Percentiles rank a stretch among this genome's conserved stretches.
Conservation (phyloP, 2,113 vertebrate genomes). For the Leptosomus discolor region DNA sequence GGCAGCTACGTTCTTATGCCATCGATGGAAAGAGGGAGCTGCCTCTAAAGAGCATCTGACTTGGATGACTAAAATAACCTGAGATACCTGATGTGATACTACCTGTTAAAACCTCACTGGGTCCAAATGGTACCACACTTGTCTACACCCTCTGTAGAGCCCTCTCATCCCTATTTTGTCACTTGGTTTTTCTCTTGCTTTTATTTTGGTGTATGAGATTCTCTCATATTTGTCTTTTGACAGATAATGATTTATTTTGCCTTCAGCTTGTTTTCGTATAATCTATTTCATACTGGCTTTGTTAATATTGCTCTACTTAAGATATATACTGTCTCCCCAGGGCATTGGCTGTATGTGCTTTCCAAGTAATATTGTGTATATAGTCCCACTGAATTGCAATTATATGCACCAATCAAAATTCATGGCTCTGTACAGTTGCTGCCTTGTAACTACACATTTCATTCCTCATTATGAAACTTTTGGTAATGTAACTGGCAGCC, state of each 20-base stretch:
- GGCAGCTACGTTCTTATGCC: not conserved
- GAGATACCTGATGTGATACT: not conserved
- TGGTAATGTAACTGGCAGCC: not conserved
- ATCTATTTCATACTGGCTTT: constrained; percentile 3
- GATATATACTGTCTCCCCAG: not conserved
- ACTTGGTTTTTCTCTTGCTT: not conserved
- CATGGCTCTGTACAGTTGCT: not conserved
- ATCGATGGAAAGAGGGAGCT: not conserved
- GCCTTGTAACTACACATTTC: constrained; percentile 10
- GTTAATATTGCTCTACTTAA: constrained; percentile 14
- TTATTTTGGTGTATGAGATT: not conserved
- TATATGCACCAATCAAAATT: constrained; percentile 18
- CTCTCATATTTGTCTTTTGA: constrained; percentile 1
- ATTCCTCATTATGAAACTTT: not conserved
- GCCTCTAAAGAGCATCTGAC: not conserved
- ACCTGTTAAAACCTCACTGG: not conserved
- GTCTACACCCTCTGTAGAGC: not conserved
- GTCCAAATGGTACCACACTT: not conserved
- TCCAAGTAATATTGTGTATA: not conserved
- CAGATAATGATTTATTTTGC: constrained; percentile 19
- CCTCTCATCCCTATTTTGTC: not conserved
- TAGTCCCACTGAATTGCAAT: constrained; percentile 19
- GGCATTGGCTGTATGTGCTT: not conserved
- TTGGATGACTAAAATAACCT: not conserved
- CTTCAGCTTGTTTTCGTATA: constrained; percentile 15